Evolutionary conservation across 2,888 invertebrate species (phyloP), one percentile per base, ranked within the genome.

Genomic region (Drosophila niveifrons): DNA sequence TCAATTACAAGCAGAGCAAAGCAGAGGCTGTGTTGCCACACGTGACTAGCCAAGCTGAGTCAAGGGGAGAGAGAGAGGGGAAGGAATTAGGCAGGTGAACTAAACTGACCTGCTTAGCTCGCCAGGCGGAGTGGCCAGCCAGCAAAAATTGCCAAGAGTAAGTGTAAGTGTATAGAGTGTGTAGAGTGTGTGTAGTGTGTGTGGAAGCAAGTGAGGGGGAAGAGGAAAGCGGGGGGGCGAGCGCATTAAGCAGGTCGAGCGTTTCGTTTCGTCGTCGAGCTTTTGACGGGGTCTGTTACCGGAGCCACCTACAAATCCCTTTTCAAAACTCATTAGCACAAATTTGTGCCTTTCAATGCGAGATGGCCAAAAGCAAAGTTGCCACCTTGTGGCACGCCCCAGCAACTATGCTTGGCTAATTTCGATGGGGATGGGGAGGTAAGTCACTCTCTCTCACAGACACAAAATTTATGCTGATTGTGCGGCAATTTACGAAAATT

Each of bases 381-480:
- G 41, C 55, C 66, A 76, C 72, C 72, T 76, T 80, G 23, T 36
- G 78, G 67, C 78, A 78, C 74, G 77, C 65, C 68, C 57, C 77
- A 56, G 44, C 61, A 62, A 64, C 64, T 65, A 56, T 39, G 64
- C 64, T 48, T 48, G 79, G 82, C 82, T 86, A 82, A 88, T 88
- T 82, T 82, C 36, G 50, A 39, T 17, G 34, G 41, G 10, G 8
- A 4, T 8, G 43, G 41, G 23, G 11, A 23, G 23, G 23, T 23
- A 23, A 23, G 23, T 23, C 23, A 23, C 23, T 23, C 23, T 23
- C 18, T 17, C 29, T 11, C 47, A 53, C 67, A 68, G 76, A 76
- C 80, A 66, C 13, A 2, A 76, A 82, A 89, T 90, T 87, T 90
- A 87, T 88, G 90, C 87, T 90, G 90, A 87, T 90, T 87, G 90